Conservation (phyloP, 1,140 invertebrate genomes). For the Drosophila asahinai region DNA sequence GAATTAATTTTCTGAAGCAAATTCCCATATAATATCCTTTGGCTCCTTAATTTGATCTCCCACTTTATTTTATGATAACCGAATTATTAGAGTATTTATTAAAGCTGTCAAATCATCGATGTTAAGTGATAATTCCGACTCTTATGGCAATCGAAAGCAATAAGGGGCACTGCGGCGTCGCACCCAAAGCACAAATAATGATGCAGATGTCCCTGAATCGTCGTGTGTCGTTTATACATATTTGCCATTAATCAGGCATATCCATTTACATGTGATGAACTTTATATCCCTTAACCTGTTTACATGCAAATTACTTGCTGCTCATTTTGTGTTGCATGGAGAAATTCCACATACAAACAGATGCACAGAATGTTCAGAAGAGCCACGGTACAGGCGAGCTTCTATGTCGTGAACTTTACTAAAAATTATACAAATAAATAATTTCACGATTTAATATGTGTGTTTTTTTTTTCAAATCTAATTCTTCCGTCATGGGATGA, state of each 20-base stretch:
- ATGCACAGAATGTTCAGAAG: slow-evolving; percentile 5
- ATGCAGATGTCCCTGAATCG: slow-evolving; percentile 11
- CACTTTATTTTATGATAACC: too few species aligned
- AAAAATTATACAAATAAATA: not conserved
- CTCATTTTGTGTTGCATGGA: slow-evolving; percentile 47
- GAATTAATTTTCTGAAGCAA: too few species aligned
- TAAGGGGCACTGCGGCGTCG: not conserved
- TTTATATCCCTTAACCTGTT: slow-evolving; percentile 63
- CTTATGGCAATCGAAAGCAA: not conserved
- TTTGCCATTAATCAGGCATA: slow-evolving; percentile 55
- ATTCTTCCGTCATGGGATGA: too few species aligned
- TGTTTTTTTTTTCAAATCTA: too few species aligned
- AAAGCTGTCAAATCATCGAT: not conserved
- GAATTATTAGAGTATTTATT: too few species aligned
- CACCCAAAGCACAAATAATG: not conserved
- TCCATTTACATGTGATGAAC: slow-evolving; percentile 54
- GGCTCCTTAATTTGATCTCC: too few species aligned
- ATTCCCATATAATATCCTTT: too few species aligned
- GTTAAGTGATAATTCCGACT: not conserved
- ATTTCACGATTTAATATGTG: not conserved
- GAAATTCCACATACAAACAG: slow-evolving; percentile 21
- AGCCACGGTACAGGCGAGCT: slow-evolving; percentile 1
- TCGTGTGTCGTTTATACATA: slow-evolving; percentile 27
- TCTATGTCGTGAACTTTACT: not conserved
- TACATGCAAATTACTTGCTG: slow-evolving; percentile 62